Evolutionary conservation across 2,888 invertebrate species (phyloP).

Genomic region (Dolichomitus sp.): DNA sequence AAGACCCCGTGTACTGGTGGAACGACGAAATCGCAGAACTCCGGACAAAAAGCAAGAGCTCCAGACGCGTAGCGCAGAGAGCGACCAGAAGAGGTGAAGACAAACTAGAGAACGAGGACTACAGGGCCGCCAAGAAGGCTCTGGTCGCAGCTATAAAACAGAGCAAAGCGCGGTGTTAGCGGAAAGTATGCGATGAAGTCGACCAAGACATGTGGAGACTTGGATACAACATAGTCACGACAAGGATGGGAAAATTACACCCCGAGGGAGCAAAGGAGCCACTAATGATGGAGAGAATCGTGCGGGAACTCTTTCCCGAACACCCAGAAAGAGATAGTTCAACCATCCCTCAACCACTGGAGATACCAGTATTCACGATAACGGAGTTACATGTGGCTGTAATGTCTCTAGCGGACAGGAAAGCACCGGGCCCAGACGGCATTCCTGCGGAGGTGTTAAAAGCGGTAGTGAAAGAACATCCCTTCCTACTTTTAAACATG

Average conservation of each 20-base stretch:
- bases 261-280: slow-evolving; percentile 31
- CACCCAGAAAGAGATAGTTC: slow-evolving; percentile 12
- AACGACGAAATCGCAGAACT: slow-evolving; percentile 16
- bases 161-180: slow-evolving; percentile 62
- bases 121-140: slow-evolving; percentile 24
- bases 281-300: slow-evolving; percentile 9
- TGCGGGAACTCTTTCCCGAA: slow-evolving; percentile 42
- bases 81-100: background rate
- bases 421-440: background rate
- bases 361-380: background rate
- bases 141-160: slow-evolving; percentile 19
- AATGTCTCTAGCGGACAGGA: background rate
- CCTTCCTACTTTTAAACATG: background rate
- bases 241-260: slow-evolving; percentile 23
- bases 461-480: background rate
- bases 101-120: background rate
- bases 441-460: background rate
- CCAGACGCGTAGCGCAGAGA: background rate
- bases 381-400: background rate
- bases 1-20: slow-evolving; percentile 16
- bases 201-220: slow-evolving; percentile 66
- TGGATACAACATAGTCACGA: slow-evolving; percentile 67
- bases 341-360: background rate
- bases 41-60: background rate
- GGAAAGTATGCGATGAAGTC: slow-evolving; percentile 70